Evolutionary conservation across 1,140 invertebrate genomes (phyloP), one percentile per base, ranked within the genome.

Genomic region (Euborellia annulipes): DNA sequence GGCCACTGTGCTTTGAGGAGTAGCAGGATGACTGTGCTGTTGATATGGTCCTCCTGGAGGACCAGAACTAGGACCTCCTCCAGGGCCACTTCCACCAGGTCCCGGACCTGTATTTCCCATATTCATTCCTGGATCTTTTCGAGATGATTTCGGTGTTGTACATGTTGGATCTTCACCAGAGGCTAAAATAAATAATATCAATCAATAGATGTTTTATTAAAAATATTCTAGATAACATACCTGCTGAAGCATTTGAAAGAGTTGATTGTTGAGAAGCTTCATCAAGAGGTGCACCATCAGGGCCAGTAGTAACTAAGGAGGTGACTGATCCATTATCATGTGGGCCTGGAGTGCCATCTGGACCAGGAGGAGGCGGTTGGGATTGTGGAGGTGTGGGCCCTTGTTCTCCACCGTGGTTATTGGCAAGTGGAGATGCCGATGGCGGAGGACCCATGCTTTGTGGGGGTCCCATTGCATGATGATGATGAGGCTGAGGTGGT

Each of bases 181-280:
- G 41, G 84, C 85, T 86, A 61, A 13, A 62, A 62, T 16, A 41
- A 44, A 39, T 0, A 18, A 43, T 23, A 46, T 14, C 13, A 41
- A 19, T 47, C 32, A n/a, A 45, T 14, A 37, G 9, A 8, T 39
- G 22, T 23, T 34, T 22, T 16, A n/a, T 46, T 3, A 19, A 37
- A 46, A 16, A 19, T 9, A 41, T n/a, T 45, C 38, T 3, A n/a
- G 23, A 32, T 2, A 39, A 20, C 62, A 63, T 60, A 85, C 82
- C 83, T 57, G 82, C 85, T 43, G 86, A 90, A 36, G 85, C 83
- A 65, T 90, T 90, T 40, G 85, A 89, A 45, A 90, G 70, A 47
- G 86, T 91, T 51, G 85, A 90, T 62, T 91, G 87, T 58, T 91
- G 87, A 53, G 83, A 87, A 51, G 81, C 85, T 65, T 91, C 87